These are phyloP conservation scores for Seira sanloemensis DNA, from an alignment of 2,888 invertebrate species.

Conservation along the genomic window DNA sequence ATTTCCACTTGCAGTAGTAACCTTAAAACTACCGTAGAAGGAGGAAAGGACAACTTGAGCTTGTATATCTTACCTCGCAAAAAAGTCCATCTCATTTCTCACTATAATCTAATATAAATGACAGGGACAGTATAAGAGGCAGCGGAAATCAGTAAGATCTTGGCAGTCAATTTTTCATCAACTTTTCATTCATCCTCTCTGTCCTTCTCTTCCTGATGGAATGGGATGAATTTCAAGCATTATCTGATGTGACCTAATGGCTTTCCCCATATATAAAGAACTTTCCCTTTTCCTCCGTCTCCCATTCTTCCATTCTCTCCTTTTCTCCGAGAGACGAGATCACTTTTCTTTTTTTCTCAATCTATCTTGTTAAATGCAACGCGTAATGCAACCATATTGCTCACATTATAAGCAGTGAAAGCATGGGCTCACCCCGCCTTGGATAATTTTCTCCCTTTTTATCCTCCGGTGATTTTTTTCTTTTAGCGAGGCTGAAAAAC, in stretches of 20 bases:
- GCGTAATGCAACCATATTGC: slow-evolving; percentile 49
- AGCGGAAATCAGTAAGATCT: slow-evolving; percentile 17
- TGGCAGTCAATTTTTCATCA: slow-evolving; percentile 61
- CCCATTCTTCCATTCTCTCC: no score
- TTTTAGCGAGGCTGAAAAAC: no score
- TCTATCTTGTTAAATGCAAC: no score
- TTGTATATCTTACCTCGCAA: no score
- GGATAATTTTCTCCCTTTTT: slow-evolving; percentile 46
- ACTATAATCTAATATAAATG: slow-evolving; percentile 39
- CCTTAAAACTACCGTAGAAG: no score
- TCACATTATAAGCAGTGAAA: slow-evolving; percentile 7
- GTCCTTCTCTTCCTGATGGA: slow-evolving; percentile 31
- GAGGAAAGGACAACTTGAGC: no score
- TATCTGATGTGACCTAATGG: slow-evolving; percentile 60
- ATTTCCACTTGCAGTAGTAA: no score
- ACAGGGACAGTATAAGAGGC: not conserved
- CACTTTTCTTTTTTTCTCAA: no score
- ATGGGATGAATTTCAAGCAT: slow-evolving; percentile 33
- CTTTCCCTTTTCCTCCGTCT: no score
- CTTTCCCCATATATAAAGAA: not conserved
- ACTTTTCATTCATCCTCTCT: slow-evolving; percentile 8
- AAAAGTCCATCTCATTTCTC: no score
- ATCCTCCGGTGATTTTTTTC: slow-evolving; percentile 30
- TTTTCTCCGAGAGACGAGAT: no score
- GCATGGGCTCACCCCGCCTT: slow-evolving; percentile 14